phyloP scores from a whole-genome alignment of 2,113 vertebrate genomes.

The Leucopsar rothschildi region DNA sequence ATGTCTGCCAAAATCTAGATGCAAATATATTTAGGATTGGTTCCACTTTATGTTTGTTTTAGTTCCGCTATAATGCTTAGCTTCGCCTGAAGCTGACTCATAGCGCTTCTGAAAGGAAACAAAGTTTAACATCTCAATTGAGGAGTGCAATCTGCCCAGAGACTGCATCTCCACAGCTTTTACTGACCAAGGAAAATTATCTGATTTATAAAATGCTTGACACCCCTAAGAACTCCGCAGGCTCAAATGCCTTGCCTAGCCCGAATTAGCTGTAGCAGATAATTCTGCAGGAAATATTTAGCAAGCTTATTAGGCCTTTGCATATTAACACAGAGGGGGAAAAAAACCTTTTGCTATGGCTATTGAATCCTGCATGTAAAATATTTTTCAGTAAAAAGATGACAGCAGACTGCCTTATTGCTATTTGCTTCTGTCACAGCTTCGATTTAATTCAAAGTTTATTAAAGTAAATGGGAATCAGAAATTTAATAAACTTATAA shows the following conservation, averaged over 20 bases:
- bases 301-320: slow-evolving; percentile 4
- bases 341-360: not conserved
- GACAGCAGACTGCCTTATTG: not conserved
- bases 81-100: slow-evolving; percentile 50
- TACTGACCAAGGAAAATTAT: slow-evolving; percentile 39
- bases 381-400: not conserved
- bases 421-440: not conserved
- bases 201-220: slow-evolving; percentile 37
- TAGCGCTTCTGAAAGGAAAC: not conserved
- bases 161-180: slow-evolving; percentile 2
- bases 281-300: slow-evolving; percentile 23
- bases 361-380: not conserved
- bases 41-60: slow-evolving; percentile 61
- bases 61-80: not conserved
- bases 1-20: slow-evolving; percentile 52
- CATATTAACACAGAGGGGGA: not conserved
- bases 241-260: not conserved
- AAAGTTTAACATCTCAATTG: slow-evolving; percentile 38
- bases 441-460: not conserved
- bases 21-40: slow-evolving; percentile 50
- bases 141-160: not conserved
- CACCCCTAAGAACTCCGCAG: slow-evolving; percentile 16
- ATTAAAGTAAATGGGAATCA: not conserved
- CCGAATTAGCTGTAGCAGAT: not conserved
- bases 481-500: not conserved